Evolutionary conservation across 1,140 invertebrate genomes (phyloP), one percentile per base, ranked within the genome.

Genomic region (Drosophila malerkotliana): DNA sequence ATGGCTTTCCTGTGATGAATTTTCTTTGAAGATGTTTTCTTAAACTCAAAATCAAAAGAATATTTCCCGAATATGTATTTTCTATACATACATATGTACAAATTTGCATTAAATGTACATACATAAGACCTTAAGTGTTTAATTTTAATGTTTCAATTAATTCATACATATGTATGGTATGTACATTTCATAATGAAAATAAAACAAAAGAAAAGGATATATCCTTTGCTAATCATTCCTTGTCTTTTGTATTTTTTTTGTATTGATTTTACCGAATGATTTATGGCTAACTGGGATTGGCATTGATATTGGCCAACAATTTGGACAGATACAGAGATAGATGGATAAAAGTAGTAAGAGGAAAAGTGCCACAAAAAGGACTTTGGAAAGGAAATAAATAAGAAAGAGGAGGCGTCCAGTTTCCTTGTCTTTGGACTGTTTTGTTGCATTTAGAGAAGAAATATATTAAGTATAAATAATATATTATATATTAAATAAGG

Each of bases 291-390:
- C 30, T 37, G 39, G 47, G 53, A 75, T 66, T 66, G 71, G 60
- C 60, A 52, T 56, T 74, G 72, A 64, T 74, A 73, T 73, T 73
- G 71, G 66, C 39, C 63, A 68, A 57, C 14, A 55, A 68, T 56
- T 56, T 48, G 63, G 63, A 52, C 63, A 67, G 51, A 55, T 72
- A 62, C 41, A 55, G 21, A 21, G 21, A 21, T 21, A 21, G 53
- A 63, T 21, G 3, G 53, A 63, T 49, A 26, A 32, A 32, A 34
- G 26, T 10, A 5, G 49, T 26, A 53, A 34, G 12, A 24, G 8
- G n/a, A 30, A 21, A 47, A 47, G 44, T 14, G 4, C 41, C 41
- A 18, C 41, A 44, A 44, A 14, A 28, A 12, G 28, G 26, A 2
- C 8, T 37, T n/a, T 12, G 34, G 10, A 37, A 37, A 37, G 10